Conservation (phyloP, 2,113 vertebrate genomes). For the Gobio gobio region DNA sequence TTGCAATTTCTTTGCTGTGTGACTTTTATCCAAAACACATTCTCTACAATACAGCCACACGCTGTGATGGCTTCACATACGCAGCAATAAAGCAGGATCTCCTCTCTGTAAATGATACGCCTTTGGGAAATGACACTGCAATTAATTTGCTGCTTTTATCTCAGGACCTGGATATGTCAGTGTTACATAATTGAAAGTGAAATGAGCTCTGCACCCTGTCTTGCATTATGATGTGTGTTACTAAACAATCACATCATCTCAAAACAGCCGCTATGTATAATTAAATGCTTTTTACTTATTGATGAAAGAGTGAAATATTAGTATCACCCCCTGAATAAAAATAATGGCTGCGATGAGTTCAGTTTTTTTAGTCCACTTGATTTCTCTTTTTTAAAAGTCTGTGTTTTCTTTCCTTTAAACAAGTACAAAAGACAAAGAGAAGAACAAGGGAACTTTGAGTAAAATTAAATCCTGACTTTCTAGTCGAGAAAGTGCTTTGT, state of each 20-base stretch:
- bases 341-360: background rate
- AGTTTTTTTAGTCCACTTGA: background rate
- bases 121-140: slow-evolving; percentile 65
- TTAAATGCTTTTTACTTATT: slow-evolving; percentile 48
- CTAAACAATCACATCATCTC: slow-evolving; percentile 1
- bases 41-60: slow-evolving; percentile 7
- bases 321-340: background rate
- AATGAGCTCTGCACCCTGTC: slow-evolving; percentile 32
- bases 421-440: background rate
- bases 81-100: slow-evolving; percentile 40
- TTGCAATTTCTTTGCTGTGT: background rate
- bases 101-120: slow-evolving; percentile 55
- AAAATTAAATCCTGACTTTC: background rate
- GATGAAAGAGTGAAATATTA: slow-evolving; percentile 48
- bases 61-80: slow-evolving; percentile 1
- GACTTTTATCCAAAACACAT: background rate
- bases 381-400: background rate
- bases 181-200: slow-evolving; percentile 67
- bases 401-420: background rate
- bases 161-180: slow-evolving; percentile 62
- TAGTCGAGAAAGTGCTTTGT: background rate
- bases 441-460: background rate
- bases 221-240: background rate
- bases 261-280: slow-evolving; percentile 1
- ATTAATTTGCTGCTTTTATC: slow-evolving; percentile 79